A percentile compares a stretch with the other conserved stretches of the same genome.
phyloP scores from a whole-genome alignment of 2,888 invertebrate species.

The Yponomeuta plumbellus region DNA sequence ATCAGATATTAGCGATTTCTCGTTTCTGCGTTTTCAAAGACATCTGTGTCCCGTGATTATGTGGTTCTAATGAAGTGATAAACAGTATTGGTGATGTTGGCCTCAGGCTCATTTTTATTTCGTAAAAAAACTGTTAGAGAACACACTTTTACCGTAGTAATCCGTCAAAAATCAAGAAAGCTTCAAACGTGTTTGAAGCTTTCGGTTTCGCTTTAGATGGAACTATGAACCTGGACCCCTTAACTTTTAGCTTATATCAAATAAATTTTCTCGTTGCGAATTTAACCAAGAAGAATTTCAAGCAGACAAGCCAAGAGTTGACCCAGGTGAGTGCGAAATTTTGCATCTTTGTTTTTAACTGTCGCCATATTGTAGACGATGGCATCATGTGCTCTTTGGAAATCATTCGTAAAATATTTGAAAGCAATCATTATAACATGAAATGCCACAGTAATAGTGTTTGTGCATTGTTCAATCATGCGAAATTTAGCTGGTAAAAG shows the following conservation, averaged over 20 bases:
- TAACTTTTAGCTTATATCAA: constrained; percentile 99
- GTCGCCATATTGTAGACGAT: constrained; percentile 64
- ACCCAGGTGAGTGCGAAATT: constrained; percentile 84
- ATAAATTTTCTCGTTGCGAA: constrained; percentile 97
- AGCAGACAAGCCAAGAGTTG: constrained; percentile 92
- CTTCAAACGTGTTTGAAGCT: constrained; percentile 97
- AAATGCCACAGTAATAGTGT: neutral
- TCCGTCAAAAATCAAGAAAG: constrained; percentile 89
- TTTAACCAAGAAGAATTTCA: constrained; percentile 97
- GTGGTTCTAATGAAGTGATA: constrained; percentile 58
- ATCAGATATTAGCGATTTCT: neutral
- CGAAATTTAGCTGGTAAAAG: neutral
- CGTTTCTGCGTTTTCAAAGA: neutral
- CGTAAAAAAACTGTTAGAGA: constrained; percentile 63
- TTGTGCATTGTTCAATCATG: neutral
- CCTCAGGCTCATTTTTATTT: constrained; percentile 63
- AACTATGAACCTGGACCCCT: constrained; percentile 99
- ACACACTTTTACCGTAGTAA: constrained; percentile 70
- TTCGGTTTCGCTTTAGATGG: constrained; percentile 92
- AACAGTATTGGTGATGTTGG: constrained; percentile 72
- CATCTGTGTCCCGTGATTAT: constrained; percentile 41
- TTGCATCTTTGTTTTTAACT: constrained; percentile 28
- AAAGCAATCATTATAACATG: neutral
- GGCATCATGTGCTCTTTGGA: constrained; percentile 17
- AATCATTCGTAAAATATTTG: neutral